Base-by-base conservation (phyloP, 2,797 vertebrate species). In the Parauchenoglanis ngamensis region DNA sequence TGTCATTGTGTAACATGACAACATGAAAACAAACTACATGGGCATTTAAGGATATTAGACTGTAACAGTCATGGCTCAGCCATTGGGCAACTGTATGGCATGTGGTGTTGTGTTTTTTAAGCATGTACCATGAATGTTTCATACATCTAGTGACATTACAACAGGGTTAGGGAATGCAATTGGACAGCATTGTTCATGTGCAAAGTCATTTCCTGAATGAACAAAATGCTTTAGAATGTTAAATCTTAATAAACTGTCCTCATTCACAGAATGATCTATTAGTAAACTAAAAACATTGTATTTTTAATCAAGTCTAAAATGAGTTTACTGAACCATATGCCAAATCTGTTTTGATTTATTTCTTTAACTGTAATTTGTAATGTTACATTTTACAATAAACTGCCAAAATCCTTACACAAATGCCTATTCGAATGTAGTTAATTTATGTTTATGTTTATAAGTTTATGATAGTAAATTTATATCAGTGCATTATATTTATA, bases 161-260 rank as follows among this genome's bases (percentile, higher is more conserved):
- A 12, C 90, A 93, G 23, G 1, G 1, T 25, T 0, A 8, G 91
- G 91, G 94, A 96, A 96, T 95, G 94, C 84, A 40, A 93, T 85
- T 90, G 11, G 87, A 85, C 90, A 85, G 85, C 88, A 93, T 92
- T 88, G 90, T 91, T 15, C 28, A 83, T 83, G 56, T 89, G 65
- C 84, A 87, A 75, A 87, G 75, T 90, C 78, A 88, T 87, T 91
- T 94, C 86, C 56, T 28, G 61, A 21, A 6, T 54, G 44, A 72
- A 70, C 1, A 46, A 40, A 83, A 82, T 65, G 54, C 3, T 1
- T 49, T 13, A 28, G 13, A 59, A 44, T 21, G 4, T 25, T 13
- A 59, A 80, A 79, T 23, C 85, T n/a, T 19, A 25, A 80, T 63
- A 85, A 75, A 28, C 86, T 44, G 77, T 83, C 6, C 90, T 70